Conservation (phyloP, 2,797 vertebrate species). For the Rhinatrema bivittatum region DNA sequence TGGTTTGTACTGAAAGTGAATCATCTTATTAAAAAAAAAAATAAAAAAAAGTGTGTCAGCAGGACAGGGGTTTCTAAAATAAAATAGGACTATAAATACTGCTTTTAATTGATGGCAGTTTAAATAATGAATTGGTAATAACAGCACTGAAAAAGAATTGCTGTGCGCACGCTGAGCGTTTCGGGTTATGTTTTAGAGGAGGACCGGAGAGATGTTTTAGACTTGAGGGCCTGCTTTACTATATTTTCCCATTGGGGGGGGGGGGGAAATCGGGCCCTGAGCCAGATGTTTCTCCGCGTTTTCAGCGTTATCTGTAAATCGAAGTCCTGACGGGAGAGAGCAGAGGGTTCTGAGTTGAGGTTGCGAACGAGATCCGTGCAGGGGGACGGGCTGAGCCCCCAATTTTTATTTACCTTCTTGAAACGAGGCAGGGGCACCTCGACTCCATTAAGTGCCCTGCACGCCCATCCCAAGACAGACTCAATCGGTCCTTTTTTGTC, state of each 20-base stretch:
- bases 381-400: too few species aligned
- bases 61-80: background rate
- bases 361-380: too few species aligned
- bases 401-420: too few species aligned
- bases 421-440: too few species aligned
- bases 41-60: background rate
- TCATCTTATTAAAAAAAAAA: background rate
- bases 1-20: constrained; percentile 35
- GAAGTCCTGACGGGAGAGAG: background rate
- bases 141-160: background rate
- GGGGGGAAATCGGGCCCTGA: too few species aligned
- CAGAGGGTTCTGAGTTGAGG: background rate
- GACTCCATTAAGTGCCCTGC: too few species aligned
- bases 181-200: background rate
- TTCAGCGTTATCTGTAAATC: too few species aligned
- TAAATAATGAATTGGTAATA: background rate
- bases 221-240: accelerated
- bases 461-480: too few species aligned
- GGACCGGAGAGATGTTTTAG: background rate
- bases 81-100: background rate
- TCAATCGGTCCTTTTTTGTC: too few species aligned
- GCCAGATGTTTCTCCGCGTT: too few species aligned
- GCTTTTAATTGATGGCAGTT: too few species aligned
- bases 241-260: too few species aligned
- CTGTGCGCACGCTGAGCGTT: background rate